Evolutionary conservation across 2,797 vertebrate species (phyloP), one percentile per base, ranked within the genome.

Genomic region (Spizella passerina): DNA sequence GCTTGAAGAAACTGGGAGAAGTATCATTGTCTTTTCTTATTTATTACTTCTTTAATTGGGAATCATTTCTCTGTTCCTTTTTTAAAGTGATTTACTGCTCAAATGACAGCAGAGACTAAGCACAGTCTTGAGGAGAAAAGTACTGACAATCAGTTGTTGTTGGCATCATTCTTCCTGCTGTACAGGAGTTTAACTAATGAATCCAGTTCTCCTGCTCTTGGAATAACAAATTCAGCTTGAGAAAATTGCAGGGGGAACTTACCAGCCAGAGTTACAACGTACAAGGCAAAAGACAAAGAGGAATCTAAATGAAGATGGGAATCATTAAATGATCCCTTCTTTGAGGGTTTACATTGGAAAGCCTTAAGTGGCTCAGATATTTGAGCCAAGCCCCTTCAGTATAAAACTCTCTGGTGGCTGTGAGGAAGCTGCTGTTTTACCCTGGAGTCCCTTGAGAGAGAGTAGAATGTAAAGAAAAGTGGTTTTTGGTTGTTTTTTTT

Each of bases 301-400:
- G 52, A 80, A 56, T 83, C 79, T 55, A 71, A 73, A 86, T 72
- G 38, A 85, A 76, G 81, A 93, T 56, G 73, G 57, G 70, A 91
- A 90, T 73, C 78, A 84, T 85, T 87, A 87, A 84, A 79, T 61
- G 73, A 86, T 87, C 75, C 50, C 47, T 86, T 92, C 75, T 94
- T 91, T 91, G 80, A 88, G 39, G 91, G 65, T 96, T 96, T 96
- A 94, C 34, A 2, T 59, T 95, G 88, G 91, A 96, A 94, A 90
- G 66, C n/a, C 46, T 88, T 76, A 81, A 59, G 59, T 75, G 63
- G 49, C 78, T 96, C 86, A 92, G 80, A 81, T 86, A 80, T 86
- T 85, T 79, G 30, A 86, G 82, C 79, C 69, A 93, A 95, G 26
- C 10, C 21, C 86, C 44, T 77, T 72, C 50, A 83, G 83, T 44